Percentiles rank a stretch among this genome's conserved stretches.
These are phyloP conservation scores for Aplochiton taeniatus DNA, from an alignment of 2,797 vertebrate species.

Conservation along the genomic window DNA sequence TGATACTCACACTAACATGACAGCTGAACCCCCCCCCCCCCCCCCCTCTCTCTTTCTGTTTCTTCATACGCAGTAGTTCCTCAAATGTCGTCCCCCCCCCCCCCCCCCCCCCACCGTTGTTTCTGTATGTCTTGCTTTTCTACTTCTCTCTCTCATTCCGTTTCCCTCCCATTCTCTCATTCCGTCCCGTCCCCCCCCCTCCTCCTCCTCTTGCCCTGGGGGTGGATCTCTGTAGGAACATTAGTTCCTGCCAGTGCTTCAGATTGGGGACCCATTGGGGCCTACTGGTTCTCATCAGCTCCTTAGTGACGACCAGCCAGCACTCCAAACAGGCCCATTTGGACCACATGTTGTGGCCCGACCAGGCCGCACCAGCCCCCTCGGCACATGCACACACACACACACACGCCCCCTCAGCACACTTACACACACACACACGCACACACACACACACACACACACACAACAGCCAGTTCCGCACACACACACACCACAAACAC, in stretches of 20 bases:
- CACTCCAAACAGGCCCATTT: conserved; percentile 64
- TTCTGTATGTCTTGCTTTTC: too few relatives aligned
- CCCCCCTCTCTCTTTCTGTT: neutral
- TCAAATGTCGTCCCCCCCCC: too few relatives aligned
- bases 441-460: too few relatives aligned
- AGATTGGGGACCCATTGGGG: conserved; percentile 59
- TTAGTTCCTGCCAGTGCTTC: conserved; percentile 53
- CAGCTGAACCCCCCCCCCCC: conserved; percentile 18
- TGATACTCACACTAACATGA: too few relatives aligned
- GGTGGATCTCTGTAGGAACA: conserved; percentile 51
- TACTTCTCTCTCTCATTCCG: conserved; percentile 34
- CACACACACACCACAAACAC: too few relatives aligned
- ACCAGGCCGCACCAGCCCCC: conserved; percentile 50
- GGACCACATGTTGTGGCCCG: conserved; percentile 63
- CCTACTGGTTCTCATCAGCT: conserved; percentile 73
- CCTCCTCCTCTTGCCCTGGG: neutral
- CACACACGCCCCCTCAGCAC: conserved; percentile 53
- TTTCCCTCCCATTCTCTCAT: conserved; percentile 15
- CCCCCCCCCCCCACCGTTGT: too few relatives aligned
- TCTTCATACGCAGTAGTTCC: neutral
- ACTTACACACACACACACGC: conserved; percentile 31
- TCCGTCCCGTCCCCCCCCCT: conserved; percentile 20
- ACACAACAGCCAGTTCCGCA: too few relatives aligned
- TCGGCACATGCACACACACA: conserved; percentile 52
- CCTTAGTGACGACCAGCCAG: conserved; percentile 59